Percentiles rank a stretch among this genome's conserved stretches.
Evolutionary conservation across 2,888 invertebrate genomes (phyloP).

Genomic region (Encarsia formosa): DNA sequence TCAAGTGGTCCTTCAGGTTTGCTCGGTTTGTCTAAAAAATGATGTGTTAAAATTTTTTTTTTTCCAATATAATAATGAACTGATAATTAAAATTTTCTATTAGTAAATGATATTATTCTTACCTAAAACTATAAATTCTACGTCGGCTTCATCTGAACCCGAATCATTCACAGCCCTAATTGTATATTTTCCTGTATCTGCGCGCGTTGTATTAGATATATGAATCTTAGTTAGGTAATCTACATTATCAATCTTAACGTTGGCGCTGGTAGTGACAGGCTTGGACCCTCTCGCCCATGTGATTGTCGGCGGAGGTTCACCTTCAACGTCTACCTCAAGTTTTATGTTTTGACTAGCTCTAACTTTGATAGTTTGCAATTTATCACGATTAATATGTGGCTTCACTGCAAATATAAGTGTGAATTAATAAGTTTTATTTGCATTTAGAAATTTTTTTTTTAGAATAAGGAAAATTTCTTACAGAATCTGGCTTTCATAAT

Average conservation of each 20-base stretch:
- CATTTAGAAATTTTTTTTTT: not conserved
- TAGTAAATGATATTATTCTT: too few relatives aligned
- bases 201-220: slow-evolving; percentile 75
- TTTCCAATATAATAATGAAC: not conserved
- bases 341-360: slow-evolving; percentile 87
- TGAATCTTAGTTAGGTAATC: slow-evolving; percentile 87
- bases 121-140: slow-evolving; percentile 84
- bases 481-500: slow-evolving; percentile 81
- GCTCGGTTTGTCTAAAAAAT: slow-evolving; percentile 68
- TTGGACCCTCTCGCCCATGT: slow-evolving; percentile 72
- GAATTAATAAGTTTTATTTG: not conserved
- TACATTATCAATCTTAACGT: slow-evolving; percentile 78
- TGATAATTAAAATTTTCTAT: not conserved
- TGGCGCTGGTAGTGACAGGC: slow-evolving; percentile 65
- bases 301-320: slow-evolving; percentile 92
- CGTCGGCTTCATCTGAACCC: slow-evolving; percentile 89
- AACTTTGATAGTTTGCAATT: slow-evolving; percentile 81
- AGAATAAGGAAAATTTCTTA: slow-evolving; percentile 53
- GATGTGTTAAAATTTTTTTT: not conserved
- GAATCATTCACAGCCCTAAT: slow-evolving; percentile 90
- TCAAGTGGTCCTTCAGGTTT: slow-evolving; percentile 91
- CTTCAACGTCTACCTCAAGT: slow-evolving; percentile 90
- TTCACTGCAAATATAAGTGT: slow-evolving; percentile 64
- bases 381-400: slow-evolving; percentile 92
- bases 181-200: slow-evolving; percentile 85